phyloP scores from a whole-genome alignment of 1,140 invertebrate genomes.

The Drosophila grimshawi region DNA sequence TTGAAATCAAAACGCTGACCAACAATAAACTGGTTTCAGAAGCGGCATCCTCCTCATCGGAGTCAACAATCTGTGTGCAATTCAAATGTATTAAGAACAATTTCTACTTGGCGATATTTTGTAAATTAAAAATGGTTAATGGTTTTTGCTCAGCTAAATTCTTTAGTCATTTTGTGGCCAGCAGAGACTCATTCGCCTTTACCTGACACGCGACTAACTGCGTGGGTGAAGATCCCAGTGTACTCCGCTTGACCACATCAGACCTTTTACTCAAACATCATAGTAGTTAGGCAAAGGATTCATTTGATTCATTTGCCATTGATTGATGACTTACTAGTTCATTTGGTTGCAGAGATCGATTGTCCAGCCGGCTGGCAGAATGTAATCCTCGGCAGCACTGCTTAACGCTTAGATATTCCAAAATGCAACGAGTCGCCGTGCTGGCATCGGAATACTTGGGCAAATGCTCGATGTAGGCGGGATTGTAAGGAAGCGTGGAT shows the following conservation, averaged over 20 bases:
- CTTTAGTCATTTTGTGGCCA: constrained; percentile 64
- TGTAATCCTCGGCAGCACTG: constrained; percentile 54
- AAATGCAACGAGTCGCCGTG: constrained; percentile 61
- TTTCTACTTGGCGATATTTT: background rate
- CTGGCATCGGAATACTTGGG: constrained; percentile 47
- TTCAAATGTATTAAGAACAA: background rate
- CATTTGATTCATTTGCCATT: background rate
- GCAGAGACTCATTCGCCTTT: constrained; percentile 18
- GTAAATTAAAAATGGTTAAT: background rate
- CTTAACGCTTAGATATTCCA: constrained; percentile 50
- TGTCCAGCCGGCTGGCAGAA: constrained; percentile 61
- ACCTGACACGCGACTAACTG: constrained; percentile 69
- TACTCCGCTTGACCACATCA: constrained; percentile 51
- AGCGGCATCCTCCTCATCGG: constrained; percentile 60
- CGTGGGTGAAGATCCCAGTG: constrained; percentile 31
- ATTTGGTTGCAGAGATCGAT: constrained; percentile 40
- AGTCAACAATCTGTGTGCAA: constrained; percentile 53
- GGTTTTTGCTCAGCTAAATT: constrained; percentile 44
- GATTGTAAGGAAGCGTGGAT: constrained; percentile 36
- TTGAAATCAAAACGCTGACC: constrained; percentile 22
- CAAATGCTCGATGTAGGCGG: constrained; percentile 52
- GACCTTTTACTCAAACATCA: constrained; percentile 82
- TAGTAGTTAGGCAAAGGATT: constrained; percentile 14
- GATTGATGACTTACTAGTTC: constrained; percentile 51
- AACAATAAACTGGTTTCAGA: constrained; percentile 38